These are phyloP conservation scores for Rissa tridactyla DNA, from an alignment of 2,113 vertebrate genomes.

Conservation along the genomic window DNA sequence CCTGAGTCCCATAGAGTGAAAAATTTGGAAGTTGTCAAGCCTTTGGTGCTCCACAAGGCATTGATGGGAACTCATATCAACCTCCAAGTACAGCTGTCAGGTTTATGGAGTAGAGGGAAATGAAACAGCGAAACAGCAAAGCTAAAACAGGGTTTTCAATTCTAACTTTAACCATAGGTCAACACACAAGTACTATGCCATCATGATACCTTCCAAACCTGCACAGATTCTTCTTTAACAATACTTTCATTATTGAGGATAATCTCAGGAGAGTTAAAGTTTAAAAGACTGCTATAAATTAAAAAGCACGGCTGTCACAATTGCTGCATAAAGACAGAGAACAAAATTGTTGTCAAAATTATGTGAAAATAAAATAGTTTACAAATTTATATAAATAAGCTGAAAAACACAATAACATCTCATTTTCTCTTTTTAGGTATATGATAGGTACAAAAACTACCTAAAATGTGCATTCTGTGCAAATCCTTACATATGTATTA, in stretches of 20 bases:
- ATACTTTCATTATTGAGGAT: not conserved
- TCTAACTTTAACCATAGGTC: not conserved
- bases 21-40: not conserved
- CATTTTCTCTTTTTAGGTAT: not conserved
- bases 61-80: not conserved
- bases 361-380: not conserved
- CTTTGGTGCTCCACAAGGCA: not conserved
- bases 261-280: not conserved
- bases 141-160: not conserved
- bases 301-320: not conserved
- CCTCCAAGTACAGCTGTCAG: not conserved
- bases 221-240: not conserved
- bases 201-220: not conserved
- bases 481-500: not conserved
- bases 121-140: not conserved
- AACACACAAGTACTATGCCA: not conserved
- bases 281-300: not conserved
- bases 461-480: not conserved
- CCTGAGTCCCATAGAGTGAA: not conserved
- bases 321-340: not conserved
- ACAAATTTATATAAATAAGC: not conserved
- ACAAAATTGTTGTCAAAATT: not conserved
- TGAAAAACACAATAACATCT: not conserved
- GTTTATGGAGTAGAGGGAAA: not conserved
- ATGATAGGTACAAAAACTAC: not conserved